Conservation (phyloP, 2,888 invertebrate genomes). For the Ephialtes manifestator region DNA sequence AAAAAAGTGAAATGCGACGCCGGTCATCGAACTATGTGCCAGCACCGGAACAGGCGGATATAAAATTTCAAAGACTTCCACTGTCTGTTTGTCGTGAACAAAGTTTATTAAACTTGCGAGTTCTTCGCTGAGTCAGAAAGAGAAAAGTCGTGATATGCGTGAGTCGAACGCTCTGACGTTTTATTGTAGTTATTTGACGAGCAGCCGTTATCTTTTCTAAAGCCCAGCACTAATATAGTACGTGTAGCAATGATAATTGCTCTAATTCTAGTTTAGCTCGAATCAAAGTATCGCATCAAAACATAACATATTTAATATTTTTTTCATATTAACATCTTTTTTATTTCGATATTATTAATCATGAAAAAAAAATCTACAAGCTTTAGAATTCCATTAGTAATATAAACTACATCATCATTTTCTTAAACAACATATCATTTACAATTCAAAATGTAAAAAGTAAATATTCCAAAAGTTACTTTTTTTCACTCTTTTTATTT, state of each 20-base stretch:
- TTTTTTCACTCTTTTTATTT: too few species aligned
- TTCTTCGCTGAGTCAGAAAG: constrained; percentile 11
- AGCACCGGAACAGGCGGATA: neutral
- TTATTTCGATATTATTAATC: too few species aligned
- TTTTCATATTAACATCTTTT: too few species aligned
- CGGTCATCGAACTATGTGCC: constrained; percentile 14
- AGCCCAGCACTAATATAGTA: neutral
- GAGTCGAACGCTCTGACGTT: constrained; percentile 3
- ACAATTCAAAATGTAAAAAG: too few species aligned
- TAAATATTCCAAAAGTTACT: too few species aligned
- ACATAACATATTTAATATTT: too few species aligned
- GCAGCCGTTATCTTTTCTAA: neutral
- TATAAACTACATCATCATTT: too few species aligned
- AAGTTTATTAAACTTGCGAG: constrained; percentile 33
- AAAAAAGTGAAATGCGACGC: neutral
- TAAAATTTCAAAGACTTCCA: constrained; percentile 8
- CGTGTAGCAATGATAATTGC: neutral
- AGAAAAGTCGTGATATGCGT: constrained; percentile 25
- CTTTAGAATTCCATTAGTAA: too few species aligned
- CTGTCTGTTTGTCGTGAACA: constrained; percentile 24
- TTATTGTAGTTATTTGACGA: neutral
- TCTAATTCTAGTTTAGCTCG: neutral
- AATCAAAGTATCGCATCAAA: too few species aligned
- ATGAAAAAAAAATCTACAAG: too few species aligned
- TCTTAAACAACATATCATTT: too few species aligned